Percentiles rank a stretch among this genome's conserved stretches.
Conservation (phyloP, 2,113 vertebrate genomes). For the Upupa epops region DNA sequence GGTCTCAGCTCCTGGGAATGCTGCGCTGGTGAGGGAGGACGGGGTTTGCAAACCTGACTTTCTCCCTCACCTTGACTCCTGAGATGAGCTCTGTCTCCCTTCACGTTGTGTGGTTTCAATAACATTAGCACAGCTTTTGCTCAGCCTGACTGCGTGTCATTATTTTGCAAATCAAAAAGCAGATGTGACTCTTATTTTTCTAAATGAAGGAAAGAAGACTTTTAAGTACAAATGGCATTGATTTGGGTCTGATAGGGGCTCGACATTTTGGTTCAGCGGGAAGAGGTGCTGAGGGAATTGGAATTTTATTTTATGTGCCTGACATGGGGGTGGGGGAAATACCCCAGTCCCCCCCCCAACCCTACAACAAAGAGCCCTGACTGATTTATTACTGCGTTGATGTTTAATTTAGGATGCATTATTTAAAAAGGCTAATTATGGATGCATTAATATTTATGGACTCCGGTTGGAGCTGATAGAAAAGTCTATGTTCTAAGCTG, state of each 20-base stretch:
- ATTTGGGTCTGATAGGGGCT: background rate
- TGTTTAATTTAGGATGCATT: conserved; percentile 74
- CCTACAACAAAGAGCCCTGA: conserved; percentile 57
- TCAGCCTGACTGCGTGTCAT: background rate
- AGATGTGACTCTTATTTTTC: conserved; percentile 46
- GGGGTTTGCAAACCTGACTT: conserved; percentile 27
- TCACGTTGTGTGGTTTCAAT: conserved; percentile 38
- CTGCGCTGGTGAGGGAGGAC: rapidly evolving
- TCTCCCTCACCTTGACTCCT: conserved; percentile 44
- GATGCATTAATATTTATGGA: conserved; percentile 72
- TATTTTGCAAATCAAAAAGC: conserved; percentile 45
- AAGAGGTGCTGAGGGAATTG: conserved; percentile 13
- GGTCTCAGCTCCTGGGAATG: rapidly evolving
- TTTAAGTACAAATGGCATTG: conserved; percentile 14
- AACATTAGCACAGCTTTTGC: conserved; percentile 53
- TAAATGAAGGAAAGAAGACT: conserved; percentile 27
- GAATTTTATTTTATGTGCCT: conserved; percentile 46
- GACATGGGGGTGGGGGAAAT: background rate
- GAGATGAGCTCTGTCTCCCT: conserved; percentile 43
- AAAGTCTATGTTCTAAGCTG: conserved; percentile 56
- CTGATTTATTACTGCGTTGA: conserved; percentile 70
- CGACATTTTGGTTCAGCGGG: background rate
- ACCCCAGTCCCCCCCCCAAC: background rate
- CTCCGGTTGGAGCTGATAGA: conserved; percentile 62
- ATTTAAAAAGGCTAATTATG: conserved; percentile 74